Base-by-base conservation (phyloP, 2,797 vertebrate species). In the Sitta carolinensis region DNA sequence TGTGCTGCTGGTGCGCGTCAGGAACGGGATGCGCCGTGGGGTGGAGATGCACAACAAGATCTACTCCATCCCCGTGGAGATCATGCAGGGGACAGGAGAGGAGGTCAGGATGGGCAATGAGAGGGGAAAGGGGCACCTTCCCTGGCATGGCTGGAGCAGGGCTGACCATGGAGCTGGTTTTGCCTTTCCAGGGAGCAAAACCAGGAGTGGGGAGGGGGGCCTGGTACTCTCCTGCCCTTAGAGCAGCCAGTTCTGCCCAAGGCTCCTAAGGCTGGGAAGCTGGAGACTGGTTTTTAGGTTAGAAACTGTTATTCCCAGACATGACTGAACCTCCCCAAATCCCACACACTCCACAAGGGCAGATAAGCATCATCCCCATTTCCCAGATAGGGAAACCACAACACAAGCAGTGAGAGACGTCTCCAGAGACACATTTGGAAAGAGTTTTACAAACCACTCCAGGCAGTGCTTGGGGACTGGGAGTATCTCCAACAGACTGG, bases 41-140 rank as follows among this genome's bases (percentile, higher is more conserved):
- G 99, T 99, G 18, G 99, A 99, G 93, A 99, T 99, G 99, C 99
- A 99, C 95, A 99, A 99, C 92, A 99, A 99, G 98, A 99, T 99
- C 97, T 99, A 99, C 94, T 96, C 97, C 66, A 99, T 99, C 91
- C 98, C 99, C 0, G 98, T 98, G 95, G 99, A 99, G 45, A 96
- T 97, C 89, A 99, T 99, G 98, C 99, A 99, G 32, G 99, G 99
- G 69, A 99, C 99, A 0, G 99, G 99, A 19, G 99, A 99, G 13
- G 99, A 99, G 98, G 99, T 99, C 95, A 94, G 94, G 10, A 32
- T 0, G 10, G 23, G n/a, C 18, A 25, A 7, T 16, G 19, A 14
- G 30, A 27, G 29, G 52, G 54, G 7, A 25, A 22, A 52, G 26
- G 21, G 47, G 5, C 5, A 0, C 23, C 26, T 55, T 43, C 6